A percentile compares a stretch with the other conserved stretches of the same genome.
Evolutionary conservation across 2,888 invertebrate genomes (phyloP).

Genomic region (Flexamia atlantica): DNA sequence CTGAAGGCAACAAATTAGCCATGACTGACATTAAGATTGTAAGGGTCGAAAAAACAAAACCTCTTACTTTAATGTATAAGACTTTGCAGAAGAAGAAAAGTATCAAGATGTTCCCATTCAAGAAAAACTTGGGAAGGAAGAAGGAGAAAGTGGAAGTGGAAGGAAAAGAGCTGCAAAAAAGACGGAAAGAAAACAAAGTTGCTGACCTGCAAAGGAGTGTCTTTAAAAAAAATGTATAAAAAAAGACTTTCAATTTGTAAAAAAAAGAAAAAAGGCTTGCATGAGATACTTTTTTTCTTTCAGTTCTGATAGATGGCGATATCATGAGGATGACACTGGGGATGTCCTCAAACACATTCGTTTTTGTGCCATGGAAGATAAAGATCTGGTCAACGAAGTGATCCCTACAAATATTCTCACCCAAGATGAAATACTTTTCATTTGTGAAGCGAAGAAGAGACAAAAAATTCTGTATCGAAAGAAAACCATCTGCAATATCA

Average conservation of each 20-base stretch:
- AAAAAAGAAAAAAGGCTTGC: slow-evolving; percentile 58
- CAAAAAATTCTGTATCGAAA: no score
- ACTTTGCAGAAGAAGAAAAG: slow-evolving; percentile 47
- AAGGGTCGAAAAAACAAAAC: slow-evolving; percentile 54
- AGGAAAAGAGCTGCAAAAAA: slow-evolving; percentile 43
- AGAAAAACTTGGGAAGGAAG: slow-evolving; percentile 47
- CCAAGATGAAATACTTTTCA: no score
- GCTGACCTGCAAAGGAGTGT: neutral
- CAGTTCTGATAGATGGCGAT: no score
- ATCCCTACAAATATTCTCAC: no score
- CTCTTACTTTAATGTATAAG: slow-evolving; percentile 43
- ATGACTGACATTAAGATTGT: slow-evolving; percentile 58
- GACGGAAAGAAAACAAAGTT: neutral
- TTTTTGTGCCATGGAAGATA: no score
- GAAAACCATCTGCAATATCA: no score
- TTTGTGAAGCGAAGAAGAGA: no score
- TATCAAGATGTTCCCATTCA: slow-evolving; percentile 42
- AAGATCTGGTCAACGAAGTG: no score
- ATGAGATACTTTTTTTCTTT: no score
- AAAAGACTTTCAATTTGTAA: slow-evolving; percentile 40
- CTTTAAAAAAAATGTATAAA: slow-evolving; percentile 28
- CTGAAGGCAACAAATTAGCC: slow-evolving; percentile 22
- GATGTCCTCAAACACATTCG: no score
- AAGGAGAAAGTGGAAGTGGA: slow-evolving; percentile 6
- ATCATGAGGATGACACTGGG: no score